Evolutionary conservation across 2,113 vertebrate species (phyloP).

Genomic region (Xenus cinereus): DNA sequence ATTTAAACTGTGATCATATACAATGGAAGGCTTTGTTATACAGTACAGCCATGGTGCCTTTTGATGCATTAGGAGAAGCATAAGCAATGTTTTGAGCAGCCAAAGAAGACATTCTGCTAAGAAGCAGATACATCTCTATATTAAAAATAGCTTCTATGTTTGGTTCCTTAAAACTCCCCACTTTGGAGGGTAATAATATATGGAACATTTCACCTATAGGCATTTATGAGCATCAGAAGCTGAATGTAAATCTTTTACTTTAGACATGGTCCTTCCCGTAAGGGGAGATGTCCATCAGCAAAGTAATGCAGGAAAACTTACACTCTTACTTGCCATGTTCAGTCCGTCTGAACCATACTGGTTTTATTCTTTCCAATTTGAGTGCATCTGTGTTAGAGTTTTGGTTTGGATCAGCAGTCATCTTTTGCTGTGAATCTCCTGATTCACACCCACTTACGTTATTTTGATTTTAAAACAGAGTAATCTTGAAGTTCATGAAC

Average conservation of each 20-base stretch:
- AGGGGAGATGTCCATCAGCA: background rate
- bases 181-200: background rate
- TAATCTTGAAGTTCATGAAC: background rate
- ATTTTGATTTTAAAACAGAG: background rate
- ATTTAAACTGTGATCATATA: background rate
- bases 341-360: background rate
- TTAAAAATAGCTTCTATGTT: background rate
- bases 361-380: background rate
- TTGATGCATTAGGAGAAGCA: background rate
- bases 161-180: background rate
- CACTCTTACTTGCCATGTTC: background rate
- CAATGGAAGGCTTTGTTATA: background rate
- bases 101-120: background rate
- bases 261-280: background rate
- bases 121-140: background rate
- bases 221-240: background rate
- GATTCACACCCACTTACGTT: background rate
- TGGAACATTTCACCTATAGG: background rate
- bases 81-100: background rate
- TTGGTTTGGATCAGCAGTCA: background rate
- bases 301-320: background rate
- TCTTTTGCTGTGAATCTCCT: background rate
- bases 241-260: background rate
- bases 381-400: background rate
- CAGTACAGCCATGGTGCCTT: fast-evolving